A percentile compares a stretch with the other conserved stretches of the same genome.
phyloP scores from a whole-genome alignment of 2,888 invertebrate genomes.

The Netelia fuscicornis region DNA sequence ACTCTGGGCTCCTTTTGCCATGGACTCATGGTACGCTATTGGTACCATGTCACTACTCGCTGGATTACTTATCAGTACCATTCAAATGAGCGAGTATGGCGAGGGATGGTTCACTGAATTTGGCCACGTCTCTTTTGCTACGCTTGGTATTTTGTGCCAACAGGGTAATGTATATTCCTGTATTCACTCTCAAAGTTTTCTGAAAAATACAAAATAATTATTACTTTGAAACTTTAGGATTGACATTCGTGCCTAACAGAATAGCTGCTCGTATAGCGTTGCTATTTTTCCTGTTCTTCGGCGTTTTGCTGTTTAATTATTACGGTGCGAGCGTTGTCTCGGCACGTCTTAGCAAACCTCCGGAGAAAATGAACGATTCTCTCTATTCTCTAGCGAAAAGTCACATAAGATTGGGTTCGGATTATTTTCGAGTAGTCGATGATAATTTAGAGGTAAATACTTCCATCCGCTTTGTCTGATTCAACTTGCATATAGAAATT shows the following conservation, averaged over 20 bases:
- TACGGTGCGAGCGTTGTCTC: constrained; percentile 81
- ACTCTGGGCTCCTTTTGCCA: constrained; percentile 56
- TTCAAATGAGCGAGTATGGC: constrained; percentile 58
- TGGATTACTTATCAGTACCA: constrained; percentile 31
- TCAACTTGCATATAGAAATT: too few species aligned
- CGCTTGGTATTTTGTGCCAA: constrained; percentile 55
- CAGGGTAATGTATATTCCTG: constrained; percentile 48
- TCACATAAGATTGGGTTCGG: constrained; percentile 75
- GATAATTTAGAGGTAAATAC: constrained; percentile 73
- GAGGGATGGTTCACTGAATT: constrained; percentile 59
- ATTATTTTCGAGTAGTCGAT: constrained; percentile 76
- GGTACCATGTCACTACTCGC: constrained; percentile 32
- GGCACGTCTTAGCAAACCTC: constrained; percentile 78
- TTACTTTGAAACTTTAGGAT: constrained; percentile 72
- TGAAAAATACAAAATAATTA: constrained; percentile 28
- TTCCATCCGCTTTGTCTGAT: not conserved
- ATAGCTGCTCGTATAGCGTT: constrained; percentile 77
- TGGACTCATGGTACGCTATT: constrained; percentile 58
- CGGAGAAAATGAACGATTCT: constrained; percentile 81
- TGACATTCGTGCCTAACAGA: constrained; percentile 74
- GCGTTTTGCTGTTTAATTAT: constrained; percentile 79
- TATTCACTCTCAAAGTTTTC: not conserved
- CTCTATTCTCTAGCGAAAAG: constrained; percentile 76
- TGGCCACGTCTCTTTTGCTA: constrained; percentile 60
- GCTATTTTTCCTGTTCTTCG: constrained; percentile 76